phyloP scores from a whole-genome alignment of 2,797 vertebrate genomes.

The Sebastolobus altivelis region DNA sequence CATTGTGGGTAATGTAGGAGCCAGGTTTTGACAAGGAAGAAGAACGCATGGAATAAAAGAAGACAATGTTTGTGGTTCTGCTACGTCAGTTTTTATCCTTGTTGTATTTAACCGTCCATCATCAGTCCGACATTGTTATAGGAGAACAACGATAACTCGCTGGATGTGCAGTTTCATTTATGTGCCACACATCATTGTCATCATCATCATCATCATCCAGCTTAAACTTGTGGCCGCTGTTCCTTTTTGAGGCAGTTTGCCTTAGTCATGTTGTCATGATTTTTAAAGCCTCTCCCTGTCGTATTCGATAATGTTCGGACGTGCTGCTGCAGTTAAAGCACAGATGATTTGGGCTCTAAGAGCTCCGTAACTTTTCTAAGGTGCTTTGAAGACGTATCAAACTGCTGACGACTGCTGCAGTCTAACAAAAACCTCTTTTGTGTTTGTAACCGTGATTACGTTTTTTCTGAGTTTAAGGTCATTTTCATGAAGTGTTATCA shows the following conservation, averaged over 20 bases:
- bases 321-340: neutral
- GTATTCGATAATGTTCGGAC: neutral
- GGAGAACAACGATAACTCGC: neutral
- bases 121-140: neutral
- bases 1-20: neutral
- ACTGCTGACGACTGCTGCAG: neutral
- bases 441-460: neutral
- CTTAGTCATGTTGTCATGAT: neutral
- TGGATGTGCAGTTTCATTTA: neutral
- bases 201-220: neutral
- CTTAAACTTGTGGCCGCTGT: neutral
- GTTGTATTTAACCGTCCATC: neutral
- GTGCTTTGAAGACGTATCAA: neutral
- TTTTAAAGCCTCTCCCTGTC: neutral
- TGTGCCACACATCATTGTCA: no score
- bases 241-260: neutral
- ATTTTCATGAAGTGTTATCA: neutral
- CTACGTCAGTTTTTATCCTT: no score
- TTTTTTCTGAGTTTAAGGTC: neutral
- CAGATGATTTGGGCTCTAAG: neutral
- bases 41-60: neutral
- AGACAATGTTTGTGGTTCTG: neutral
- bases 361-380: neutral
- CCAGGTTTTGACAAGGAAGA: neutral
- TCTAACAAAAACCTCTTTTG: neutral